Conservation (phyloP, 1,140 invertebrate species). For the Copidosoma floridanum region DNA sequence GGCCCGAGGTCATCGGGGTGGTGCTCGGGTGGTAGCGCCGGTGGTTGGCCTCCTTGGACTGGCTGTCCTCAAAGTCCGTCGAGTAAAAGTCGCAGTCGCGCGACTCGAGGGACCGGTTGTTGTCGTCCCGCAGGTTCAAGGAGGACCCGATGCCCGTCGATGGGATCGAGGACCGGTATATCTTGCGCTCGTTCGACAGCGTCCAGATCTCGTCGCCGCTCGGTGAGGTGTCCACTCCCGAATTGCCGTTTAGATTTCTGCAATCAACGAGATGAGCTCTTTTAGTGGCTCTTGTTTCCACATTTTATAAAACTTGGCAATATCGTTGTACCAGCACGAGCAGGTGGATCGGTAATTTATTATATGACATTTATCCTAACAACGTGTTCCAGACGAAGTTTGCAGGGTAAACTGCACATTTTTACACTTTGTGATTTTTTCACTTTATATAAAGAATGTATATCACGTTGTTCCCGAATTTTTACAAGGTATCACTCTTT, state of each 20-base stretch:
- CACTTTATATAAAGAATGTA: too few species aligned
- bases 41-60: conserved; percentile 38
- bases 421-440: too few species aligned
- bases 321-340: too few species aligned
- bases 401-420: too few species aligned
- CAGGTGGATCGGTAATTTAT: too few species aligned
- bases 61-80: conserved; percentile 40
- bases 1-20: conserved; percentile 43
- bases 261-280: too few species aligned
- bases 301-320: too few species aligned
- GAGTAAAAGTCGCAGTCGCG: conserved; percentile 43
- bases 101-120: conserved; percentile 44
- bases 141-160: conserved; percentile 46
- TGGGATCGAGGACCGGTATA: conserved; percentile 42
- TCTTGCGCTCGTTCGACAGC: conserved; percentile 39
- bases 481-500: too few species aligned
- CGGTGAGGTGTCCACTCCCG: conserved; percentile 37
- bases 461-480: too few species aligned
- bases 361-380: too few species aligned
- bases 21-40: conserved; percentile 39
- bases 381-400: too few species aligned
- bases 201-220: conserved; percentile 47
- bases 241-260: conserved; percentile 43
- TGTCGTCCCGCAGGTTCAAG: conserved; percentile 41
- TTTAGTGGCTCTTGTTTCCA: too few species aligned